Conservation (phyloP, 92 coral and sea anemone species). For the Palythoa caribaeorum region DNA sequence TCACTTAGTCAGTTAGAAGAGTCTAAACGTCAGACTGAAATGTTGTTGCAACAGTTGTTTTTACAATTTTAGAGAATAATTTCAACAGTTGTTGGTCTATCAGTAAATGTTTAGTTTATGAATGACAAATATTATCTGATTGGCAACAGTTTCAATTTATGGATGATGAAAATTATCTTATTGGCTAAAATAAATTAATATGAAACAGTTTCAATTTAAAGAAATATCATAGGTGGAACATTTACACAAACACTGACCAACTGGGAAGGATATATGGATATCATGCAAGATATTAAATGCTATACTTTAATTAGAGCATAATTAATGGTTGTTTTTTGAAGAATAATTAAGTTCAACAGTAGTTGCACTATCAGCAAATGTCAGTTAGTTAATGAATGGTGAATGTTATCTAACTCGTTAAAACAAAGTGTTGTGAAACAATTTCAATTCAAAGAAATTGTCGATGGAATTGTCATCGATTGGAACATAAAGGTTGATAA, state of each 20-base stretch:
- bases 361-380: slow-evolving; percentile 21
- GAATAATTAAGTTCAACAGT: slow-evolving; percentile 19
- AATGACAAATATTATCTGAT: too few species aligned
- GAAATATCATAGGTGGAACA: slow-evolving; percentile 21
- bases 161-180: slow-evolving; percentile 31
- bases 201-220: slow-evolving; percentile 25
- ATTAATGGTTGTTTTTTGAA: not conserved
- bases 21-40: too few species aligned
- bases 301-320: slow-evolving; percentile 33
- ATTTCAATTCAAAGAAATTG: not conserved
- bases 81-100: too few species aligned
- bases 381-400: not conserved
- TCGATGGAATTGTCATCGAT: not conserved
- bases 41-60: too few species aligned
- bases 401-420: not conserved
- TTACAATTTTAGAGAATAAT: too few species aligned
- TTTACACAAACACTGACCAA: slow-evolving; percentile 32
- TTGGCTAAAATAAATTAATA: slow-evolving; percentile 19
- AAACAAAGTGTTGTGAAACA: too few species aligned
- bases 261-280: slow-evolving; percentile 2
- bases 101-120: too few species aligned
- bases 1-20: too few species aligned
- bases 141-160: not conserved
- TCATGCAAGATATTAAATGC: not conserved
- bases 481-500: too few species aligned